phyloP scores from a whole-genome alignment of 2,888 invertebrate genomes.

The Agrochola litura region DNA sequence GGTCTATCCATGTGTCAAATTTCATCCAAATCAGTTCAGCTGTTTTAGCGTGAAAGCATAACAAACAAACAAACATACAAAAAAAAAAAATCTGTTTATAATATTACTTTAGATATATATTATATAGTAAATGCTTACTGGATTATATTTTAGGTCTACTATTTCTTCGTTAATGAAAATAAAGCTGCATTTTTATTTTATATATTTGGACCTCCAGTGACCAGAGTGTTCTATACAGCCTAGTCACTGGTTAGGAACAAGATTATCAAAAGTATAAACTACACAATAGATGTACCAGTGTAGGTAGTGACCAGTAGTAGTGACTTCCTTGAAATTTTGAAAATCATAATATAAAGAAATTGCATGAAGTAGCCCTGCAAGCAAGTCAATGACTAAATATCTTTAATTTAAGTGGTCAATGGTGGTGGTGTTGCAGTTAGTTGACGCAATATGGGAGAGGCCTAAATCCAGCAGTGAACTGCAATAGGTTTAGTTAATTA shows the following conservation, averaged over 20 bases:
- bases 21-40: too few relatives aligned
- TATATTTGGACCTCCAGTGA: too few relatives aligned
- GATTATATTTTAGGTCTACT: background rate
- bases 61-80: too few relatives aligned
- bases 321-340: background rate
- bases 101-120: too few relatives aligned
- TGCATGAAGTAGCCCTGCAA: background rate
- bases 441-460: slow-evolving; percentile 32
- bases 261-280: background rate
- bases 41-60: too few relatives aligned
- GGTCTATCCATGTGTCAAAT: too few relatives aligned
- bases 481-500: slow-evolving; percentile 39
- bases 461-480: slow-evolving; percentile 20
- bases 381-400: background rate
- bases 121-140: background rate
- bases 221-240: background rate
- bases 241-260: background rate
- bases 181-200: background rate
- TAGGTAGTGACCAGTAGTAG: too few relatives aligned
- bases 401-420: background rate
- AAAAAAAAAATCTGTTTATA: too few relatives aligned
- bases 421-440: background rate
- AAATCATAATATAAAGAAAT: background rate
- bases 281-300: background rate
- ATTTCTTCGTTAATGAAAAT: background rate